Percentiles rank a stretch among this genome's conserved stretches.
phyloP scores from a whole-genome alignment of 1,140 invertebrate species.

The Drosophila willistoni region DNA sequence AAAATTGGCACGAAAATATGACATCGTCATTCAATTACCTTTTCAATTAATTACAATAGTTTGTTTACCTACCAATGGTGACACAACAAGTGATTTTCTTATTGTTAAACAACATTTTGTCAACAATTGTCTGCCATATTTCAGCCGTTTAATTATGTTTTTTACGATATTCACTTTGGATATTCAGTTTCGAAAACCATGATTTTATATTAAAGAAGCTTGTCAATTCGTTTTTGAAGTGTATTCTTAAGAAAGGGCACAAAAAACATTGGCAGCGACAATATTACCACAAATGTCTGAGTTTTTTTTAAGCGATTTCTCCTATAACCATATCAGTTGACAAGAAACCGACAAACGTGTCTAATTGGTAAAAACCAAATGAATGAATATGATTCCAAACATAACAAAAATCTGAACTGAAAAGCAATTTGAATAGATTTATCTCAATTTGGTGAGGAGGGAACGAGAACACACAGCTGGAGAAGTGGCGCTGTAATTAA shows the following conservation, averaged over 20 bases:
- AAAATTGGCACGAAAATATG: background rate
- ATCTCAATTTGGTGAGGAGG: constrained; percentile 23
- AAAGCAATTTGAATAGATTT: constrained; percentile 71
- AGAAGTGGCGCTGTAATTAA: constrained; percentile 60
- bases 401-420: constrained; percentile 44
- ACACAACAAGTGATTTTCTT: background rate
- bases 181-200: too few relatives aligned
- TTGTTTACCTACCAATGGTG: constrained; percentile 16
- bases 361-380: constrained; percentile 54
- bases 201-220: too few relatives aligned
- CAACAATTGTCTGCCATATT: too few relatives aligned
- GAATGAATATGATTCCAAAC: constrained; percentile 22
- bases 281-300: background rate
- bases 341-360: constrained; percentile 58
- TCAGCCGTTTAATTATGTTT: too few relatives aligned
- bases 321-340: constrained; percentile 37
- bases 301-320: background rate
- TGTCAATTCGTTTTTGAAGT: too few relatives aligned
- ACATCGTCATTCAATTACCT: background rate
- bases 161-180: too few relatives aligned
- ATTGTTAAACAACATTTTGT: background rate
- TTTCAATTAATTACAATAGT: constrained; percentile 47
- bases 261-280: too few relatives aligned
- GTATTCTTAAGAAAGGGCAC: too few relatives aligned
- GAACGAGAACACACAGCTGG: constrained; percentile 45